These are phyloP conservation scores for Hirundo rustica DNA, from an alignment of 2,797 vertebrate species.

Conservation along the genomic window DNA sequence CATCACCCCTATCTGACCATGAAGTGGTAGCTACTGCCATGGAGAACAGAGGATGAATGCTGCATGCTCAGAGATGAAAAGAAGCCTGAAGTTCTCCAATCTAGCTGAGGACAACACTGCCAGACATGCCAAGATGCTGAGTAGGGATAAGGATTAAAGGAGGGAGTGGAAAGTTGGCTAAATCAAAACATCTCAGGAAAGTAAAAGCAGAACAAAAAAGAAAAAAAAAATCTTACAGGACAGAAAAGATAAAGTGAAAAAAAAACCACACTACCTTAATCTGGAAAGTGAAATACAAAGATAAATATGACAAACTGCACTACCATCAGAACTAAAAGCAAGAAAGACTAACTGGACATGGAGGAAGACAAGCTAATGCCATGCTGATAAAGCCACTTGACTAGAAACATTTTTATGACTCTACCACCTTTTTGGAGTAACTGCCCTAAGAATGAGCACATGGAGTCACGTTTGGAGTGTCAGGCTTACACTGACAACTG, in stretches of 20 bases:
- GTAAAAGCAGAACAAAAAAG: neutral
- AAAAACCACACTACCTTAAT: neutral
- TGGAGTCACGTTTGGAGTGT: neutral
- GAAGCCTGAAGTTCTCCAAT: neutral
- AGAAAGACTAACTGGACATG: neutral
- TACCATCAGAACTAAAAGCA: neutral
- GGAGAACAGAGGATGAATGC: neutral
- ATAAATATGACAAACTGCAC: neutral
- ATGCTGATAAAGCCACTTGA: neutral
- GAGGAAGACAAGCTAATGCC: neutral
- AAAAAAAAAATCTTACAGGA: neutral
- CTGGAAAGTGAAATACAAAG: neutral
- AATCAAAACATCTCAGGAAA: neutral
- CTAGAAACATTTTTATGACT: neutral
- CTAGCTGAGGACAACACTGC: neutral
- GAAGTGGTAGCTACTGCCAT: neutral
- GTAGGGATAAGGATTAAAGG: neutral
- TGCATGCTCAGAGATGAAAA: neutral
- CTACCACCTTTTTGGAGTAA: neutral
- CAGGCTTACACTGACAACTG: neutral
- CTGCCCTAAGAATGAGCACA: neutral
- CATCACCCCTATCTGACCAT: neutral
- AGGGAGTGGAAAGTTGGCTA: neutral
- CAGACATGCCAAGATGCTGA: neutral
- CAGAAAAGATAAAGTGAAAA: neutral